A percentile compares a stretch with the other conserved stretches of the same genome.
Evolutionary conservation across 2,797 vertebrate genomes (phyloP).

Genomic region (Rallus crepitans): DNA sequence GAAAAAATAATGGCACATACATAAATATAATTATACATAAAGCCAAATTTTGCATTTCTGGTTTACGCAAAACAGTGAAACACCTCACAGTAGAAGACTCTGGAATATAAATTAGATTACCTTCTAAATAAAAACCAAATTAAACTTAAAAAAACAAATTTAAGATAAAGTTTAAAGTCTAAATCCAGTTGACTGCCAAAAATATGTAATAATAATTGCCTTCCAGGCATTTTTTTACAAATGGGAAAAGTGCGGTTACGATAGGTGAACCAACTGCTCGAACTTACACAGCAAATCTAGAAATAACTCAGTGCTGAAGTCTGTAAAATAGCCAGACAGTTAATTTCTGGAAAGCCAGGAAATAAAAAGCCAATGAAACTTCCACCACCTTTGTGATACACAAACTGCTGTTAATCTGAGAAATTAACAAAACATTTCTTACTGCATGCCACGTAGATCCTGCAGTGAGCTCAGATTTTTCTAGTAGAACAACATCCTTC

Average conservation of each 20-base stretch:
- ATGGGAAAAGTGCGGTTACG: not conserved
- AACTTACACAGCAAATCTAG: not conserved
- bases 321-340: not conserved
- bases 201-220: not conserved
- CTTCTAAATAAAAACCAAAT: not conserved
- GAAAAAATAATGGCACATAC: not conserved
- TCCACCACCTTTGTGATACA: not conserved
- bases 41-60: not conserved
- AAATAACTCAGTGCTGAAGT: not conserved
- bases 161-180: not conserved
- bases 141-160: not conserved
- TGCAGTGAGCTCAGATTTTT: constrained; percentile 96
- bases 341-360: not conserved
- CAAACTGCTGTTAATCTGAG: not conserved
- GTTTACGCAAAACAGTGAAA: not conserved
- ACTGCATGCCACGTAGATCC: constrained; percentile 99
- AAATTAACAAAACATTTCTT: constrained; percentile 63
- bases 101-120: not conserved
- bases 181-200: not conserved
- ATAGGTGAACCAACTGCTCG: not conserved
- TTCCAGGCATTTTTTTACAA: not conserved
- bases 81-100: not conserved
- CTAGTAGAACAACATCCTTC: constrained; percentile 94
- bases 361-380: not conserved
- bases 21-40: not conserved